Evolutionary conservation across 2,113 vertebrate genomes (phyloP).

Genomic region (Pseudonaja textilis): DNA sequence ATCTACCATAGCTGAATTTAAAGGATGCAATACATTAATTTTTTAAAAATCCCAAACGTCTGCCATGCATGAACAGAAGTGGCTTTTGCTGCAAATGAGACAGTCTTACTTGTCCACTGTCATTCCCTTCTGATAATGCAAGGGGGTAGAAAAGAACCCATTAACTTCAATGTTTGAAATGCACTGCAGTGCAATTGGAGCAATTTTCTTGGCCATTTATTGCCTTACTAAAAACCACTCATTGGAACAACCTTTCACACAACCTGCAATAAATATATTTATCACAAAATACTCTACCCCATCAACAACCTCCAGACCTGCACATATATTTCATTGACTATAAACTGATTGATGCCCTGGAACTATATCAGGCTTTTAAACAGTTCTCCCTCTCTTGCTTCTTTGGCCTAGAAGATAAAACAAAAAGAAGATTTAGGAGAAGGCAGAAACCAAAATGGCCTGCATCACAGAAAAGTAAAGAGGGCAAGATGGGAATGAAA

Average conservation of each 20-base stretch:
- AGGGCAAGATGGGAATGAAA: neutral
- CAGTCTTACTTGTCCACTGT: rapidly evolving
- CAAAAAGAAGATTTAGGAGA: neutral
- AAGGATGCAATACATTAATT: neutral
- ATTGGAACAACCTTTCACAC: conserved; percentile 35
- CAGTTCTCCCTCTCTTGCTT: neutral
- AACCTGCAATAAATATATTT: conserved; percentile 15
- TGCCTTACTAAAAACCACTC: conserved; percentile 26
- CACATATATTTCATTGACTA: conserved; percentile 19
- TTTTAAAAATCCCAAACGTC: neutral
- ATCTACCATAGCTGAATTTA: neutral
- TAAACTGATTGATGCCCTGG: conserved; percentile 35
- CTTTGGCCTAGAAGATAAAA: neutral
- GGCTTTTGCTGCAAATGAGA: neutral
- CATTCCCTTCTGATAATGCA: neutral
- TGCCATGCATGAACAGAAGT: neutral
- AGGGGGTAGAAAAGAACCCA: neutral
- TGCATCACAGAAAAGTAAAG: neutral
- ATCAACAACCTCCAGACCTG: conserved; percentile 4
- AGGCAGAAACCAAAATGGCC: neutral
- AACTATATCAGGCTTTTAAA: neutral
- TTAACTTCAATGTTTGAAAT: neutral
- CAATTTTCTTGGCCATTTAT: conserved; percentile 41
- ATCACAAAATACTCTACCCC: conserved; percentile 32
- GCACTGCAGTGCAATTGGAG: neutral